Conservation (phyloP, 2,113 vertebrate species). For the Pseudopipra pipra region DNA sequence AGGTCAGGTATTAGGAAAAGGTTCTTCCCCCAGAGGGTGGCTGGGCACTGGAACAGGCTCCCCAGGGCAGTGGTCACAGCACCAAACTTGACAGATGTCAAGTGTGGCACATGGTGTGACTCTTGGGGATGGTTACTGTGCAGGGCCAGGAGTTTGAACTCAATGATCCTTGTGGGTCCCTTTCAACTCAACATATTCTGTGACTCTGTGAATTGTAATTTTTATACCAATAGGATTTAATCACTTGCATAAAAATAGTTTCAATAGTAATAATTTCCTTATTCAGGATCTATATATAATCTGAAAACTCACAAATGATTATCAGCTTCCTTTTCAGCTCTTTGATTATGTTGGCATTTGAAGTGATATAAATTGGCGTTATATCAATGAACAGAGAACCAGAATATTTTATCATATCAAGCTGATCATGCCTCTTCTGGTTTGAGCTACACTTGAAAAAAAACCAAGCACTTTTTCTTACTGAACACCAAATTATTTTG, state of each 20-base stretch:
- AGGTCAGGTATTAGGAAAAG: background rate
- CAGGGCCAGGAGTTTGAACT: background rate
- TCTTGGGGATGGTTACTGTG: background rate
- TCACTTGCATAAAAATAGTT: conserved; percentile 12
- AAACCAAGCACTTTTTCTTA: background rate
- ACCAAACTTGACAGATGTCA: background rate
- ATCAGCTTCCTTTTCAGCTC: background rate
- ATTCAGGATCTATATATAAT: background rate
- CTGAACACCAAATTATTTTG: background rate
- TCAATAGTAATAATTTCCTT: background rate
- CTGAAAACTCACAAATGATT: background rate
- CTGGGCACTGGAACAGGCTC: background rate
- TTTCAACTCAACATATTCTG: background rate
- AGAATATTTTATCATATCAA: background rate
- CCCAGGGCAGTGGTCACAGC: background rate
- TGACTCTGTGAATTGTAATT: background rate
- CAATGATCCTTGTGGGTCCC: background rate
- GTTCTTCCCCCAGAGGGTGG: background rate
- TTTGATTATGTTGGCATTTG: background rate
- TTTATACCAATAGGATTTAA: background rate
- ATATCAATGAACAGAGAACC: background rate
- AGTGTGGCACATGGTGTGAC: background rate
- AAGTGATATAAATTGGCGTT: background rate
- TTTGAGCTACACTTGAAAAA: background rate
- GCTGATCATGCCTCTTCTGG: background rate